Base-by-base conservation (phyloP, 1,140 invertebrate species). In the Drosophila sulfurigaster region DNA sequence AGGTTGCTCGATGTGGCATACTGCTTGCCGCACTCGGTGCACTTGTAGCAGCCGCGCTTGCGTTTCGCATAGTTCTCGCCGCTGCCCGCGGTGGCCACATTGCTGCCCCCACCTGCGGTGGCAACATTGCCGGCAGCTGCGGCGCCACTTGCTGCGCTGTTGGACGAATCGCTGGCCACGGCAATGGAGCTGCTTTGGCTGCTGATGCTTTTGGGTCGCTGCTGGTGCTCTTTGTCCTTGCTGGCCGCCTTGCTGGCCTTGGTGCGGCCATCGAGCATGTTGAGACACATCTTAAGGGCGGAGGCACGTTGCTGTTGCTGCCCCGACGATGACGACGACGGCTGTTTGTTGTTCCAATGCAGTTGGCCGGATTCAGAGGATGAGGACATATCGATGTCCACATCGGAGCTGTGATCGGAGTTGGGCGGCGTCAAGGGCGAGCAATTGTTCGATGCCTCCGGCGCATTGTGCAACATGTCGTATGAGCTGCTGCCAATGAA, bases 1-100 rank as follows among this genome's bases (percentile, higher is more conserved):
- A 99, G 94, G 93, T 99, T 99, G 25, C 97, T 98, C 1, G 98
- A 98, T 0, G 98, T 99, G 11, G 99, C 98, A 89, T 99, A 99
- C 79, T 98, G 96, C 91, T 99, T 99, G 13, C 98, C 98, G 85
- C 99, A 99, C 89, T 99, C 98, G 65, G 95, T 96, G 92, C 99
- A 99, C n/a, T 96, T 95, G 93, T 98, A 99, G 74, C 96, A 94
- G n/a, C 92, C 87, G 54, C 94, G 93, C 41, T 93, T 87, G 52
- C 79, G 75, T 41, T 86, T 91, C 16, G 76, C 85, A 98, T 35
- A 96, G 94, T 93, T 98, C 98, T 78, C 96, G 92, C 43, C 93
- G 80, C 60, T 72, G 20, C 59, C 66, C 5, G 45, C 60, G 1
- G 52, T 56, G n/a, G 48, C 79, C 65, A 66, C 49, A 32, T 48